These are phyloP conservation scores for Poecilus cupreus DNA, from an alignment of 2,888 invertebrate species.

Conservation along the genomic window DNA sequence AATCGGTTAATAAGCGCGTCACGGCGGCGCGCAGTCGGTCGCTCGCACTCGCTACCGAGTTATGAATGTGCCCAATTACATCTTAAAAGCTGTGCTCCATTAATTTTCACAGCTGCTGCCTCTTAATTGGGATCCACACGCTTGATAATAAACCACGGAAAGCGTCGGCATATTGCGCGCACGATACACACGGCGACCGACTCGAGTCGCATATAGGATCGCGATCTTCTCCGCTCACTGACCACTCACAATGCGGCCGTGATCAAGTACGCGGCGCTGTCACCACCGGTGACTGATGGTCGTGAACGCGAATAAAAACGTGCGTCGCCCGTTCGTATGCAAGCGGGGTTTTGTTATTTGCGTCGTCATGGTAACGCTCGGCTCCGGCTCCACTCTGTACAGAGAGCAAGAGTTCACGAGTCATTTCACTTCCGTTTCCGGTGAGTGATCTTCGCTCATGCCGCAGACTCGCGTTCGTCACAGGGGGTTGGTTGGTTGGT, in stretches of 20 bases:
- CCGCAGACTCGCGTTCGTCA: constrained; percentile 52
- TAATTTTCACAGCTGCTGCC: constrained; percentile 80
- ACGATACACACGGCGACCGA: constrained; percentile 59
- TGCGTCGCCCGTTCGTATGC: constrained; percentile 10
- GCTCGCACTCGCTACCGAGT: constrained; percentile 70
- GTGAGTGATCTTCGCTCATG: constrained; percentile 63
- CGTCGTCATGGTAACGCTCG: constrained; percentile 52
- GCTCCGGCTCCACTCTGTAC: constrained; percentile 25
- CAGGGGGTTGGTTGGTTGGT: constrained; percentile 25
- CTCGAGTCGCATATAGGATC: background rate
- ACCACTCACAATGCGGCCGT: constrained; percentile 50
- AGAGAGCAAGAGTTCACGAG: constrained; percentile 64
- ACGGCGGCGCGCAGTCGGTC: constrained; percentile 61
- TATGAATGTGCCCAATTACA: constrained; percentile 80
- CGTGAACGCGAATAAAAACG: constrained; percentile 32
- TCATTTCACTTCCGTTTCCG: constrained; percentile 67
- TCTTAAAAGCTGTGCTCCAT: constrained; percentile 79
- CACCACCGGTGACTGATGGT: constrained; percentile 55
- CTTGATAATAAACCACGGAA: constrained; percentile 75
- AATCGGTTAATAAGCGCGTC: constrained; percentile 59
- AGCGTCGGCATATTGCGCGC: constrained; percentile 61
- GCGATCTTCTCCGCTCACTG: constrained; percentile 51
- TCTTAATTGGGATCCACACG: constrained; percentile 78
- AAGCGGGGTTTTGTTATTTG: constrained; percentile 48
- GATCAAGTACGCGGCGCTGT: constrained; percentile 50